Base-by-base conservation (phyloP, 2,797 vertebrate species). In the Coendou prehensilis region DNA sequence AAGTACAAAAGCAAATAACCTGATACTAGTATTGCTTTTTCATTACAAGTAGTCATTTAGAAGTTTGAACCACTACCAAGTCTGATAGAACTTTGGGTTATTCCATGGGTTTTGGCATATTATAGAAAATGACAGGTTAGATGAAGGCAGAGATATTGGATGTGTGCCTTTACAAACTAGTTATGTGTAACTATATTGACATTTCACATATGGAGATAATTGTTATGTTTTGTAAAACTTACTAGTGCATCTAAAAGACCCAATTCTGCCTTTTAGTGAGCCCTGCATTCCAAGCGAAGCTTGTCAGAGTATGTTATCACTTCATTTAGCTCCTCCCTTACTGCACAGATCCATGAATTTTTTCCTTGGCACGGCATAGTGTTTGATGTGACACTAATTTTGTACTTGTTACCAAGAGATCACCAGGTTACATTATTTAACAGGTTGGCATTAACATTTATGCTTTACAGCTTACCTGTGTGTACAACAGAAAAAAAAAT, bases 321-420 rank as follows among this genome's bases (percentile, higher is more conserved):
- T 91, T 33, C 89, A n/a, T 82, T 63, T 94, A 86, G 57, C 41
- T 89, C 52, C 67, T 14, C 17, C 61, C 14, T 80, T n/a, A 81
- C 20, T 89, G 57, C 37, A 89, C 26, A 87, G 52, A 59, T 59
- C 57, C 57, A 28, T 26, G 78, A 47, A 13, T 26, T 23, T 61
- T 89, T 45, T 61, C 80, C 73, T 81, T 63, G 28, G 23, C 26
- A 59, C 64, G 41, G 57, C 37, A 73, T 18, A 45, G 26, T 71
- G 50, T 50, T 41, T 52, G 73, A 50, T 81, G 26, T 59, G 57
- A 86, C 59, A 80, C 63, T 86, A 17, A 28, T 28, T 87, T 63
- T 96, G 81, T 47, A 87, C 73, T 73, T 92, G 67, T 95, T 84
- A 9, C 4, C 73, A 67, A 61, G 63, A 96, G 41, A 59, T 59